Evolutionary conservation across 2,113 vertebrate species (phyloP).

Genomic region (Festucalex cinctus): DNA sequence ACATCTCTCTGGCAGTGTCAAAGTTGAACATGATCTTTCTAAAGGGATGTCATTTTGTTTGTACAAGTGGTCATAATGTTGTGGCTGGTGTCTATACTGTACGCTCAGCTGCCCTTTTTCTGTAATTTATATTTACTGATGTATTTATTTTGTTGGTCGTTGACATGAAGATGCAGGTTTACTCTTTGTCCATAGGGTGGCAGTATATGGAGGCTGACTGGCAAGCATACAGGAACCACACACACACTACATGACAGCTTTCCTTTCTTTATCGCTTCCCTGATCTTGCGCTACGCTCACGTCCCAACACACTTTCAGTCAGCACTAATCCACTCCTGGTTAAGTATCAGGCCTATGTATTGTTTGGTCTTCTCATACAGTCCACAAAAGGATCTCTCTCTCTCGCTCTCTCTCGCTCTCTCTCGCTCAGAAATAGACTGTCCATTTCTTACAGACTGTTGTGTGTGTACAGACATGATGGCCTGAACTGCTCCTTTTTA

Average conservation of each 20-base stretch:
- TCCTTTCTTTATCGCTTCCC: constrained; percentile 21
- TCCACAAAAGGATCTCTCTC: background rate
- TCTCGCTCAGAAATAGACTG: too few species aligned
- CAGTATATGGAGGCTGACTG: constrained; percentile 57
- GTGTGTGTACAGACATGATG: constrained; percentile 20
- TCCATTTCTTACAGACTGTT: too few species aligned
- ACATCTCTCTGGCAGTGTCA: background rate
- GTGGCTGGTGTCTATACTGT: background rate
- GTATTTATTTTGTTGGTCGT: constrained; percentile 7
- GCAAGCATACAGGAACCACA: constrained; percentile 56
- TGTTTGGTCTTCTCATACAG: constrained; percentile 50
- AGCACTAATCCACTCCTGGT: constrained; percentile 23
- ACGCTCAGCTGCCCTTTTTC: background rate
- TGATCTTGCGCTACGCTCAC: constrained; percentile 11
- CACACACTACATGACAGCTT: constrained; percentile 47
- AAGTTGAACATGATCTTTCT: background rate
- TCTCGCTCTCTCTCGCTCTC: constrained; percentile 35
- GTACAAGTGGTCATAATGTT: background rate
- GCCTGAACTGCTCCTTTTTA: constrained; percentile 56
- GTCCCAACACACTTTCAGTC: constrained; percentile 28
- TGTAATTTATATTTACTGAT: background rate
- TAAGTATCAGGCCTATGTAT: constrained; percentile 33
- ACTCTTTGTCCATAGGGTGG: constrained; percentile 68
- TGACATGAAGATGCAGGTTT: constrained; percentile 41
- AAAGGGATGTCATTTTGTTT: background rate